These are phyloP conservation scores for Drosophila ambigua DNA, from an alignment of 1,140 invertebrate genomes.

Conservation along the genomic window DNA sequence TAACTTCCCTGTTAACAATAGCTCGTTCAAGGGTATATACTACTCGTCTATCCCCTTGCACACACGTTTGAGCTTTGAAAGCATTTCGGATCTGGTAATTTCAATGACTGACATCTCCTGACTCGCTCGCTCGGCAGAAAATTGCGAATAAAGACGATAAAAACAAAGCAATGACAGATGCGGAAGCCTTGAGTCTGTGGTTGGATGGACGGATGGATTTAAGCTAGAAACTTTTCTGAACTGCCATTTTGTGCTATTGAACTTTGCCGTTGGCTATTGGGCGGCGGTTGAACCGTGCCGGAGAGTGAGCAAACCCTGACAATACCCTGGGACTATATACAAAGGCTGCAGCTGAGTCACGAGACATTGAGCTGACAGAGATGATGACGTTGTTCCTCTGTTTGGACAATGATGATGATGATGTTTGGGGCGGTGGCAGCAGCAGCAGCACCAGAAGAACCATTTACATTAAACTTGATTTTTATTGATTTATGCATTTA, in stretches of 20 bases:
- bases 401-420: slow-evolving; percentile 27
- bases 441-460: slow-evolving; percentile 10
- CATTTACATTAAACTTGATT: slow-evolving; percentile 28
- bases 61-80: slow-evolving; percentile 15
- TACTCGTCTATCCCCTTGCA: not conserved
- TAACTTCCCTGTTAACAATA: no score
- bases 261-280: slow-evolving; percentile 51
- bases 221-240: slow-evolving; percentile 42
- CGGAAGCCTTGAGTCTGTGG: slow-evolving; percentile 35
- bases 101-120: slow-evolving; percentile 15
- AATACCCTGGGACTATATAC: slow-evolving; percentile 1
- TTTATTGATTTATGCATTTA: slow-evolving; percentile 53
- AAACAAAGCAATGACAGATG: slow-evolving; percentile 44
- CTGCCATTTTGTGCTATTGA: slow-evolving; percentile 66
- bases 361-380: slow-evolving; percentile 12
- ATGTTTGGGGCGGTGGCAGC: slow-evolving; percentile 30
- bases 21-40: no score
- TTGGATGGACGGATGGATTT: slow-evolving; percentile 15
- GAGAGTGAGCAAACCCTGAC: slow-evolving; percentile 20
- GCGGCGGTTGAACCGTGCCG: slow-evolving; percentile 50
- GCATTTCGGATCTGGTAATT: slow-evolving; percentile 22
- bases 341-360: slow-evolving; percentile 29
- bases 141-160: slow-evolving; percentile 33
- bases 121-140: slow-evolving; percentile 27
- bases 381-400: slow-evolving; percentile 28